Evolutionary conservation across 2,797 vertebrate species (phyloP), one percentile per base, ranked within the genome.

Genomic region (Macrochelys suwanniensis): DNA sequence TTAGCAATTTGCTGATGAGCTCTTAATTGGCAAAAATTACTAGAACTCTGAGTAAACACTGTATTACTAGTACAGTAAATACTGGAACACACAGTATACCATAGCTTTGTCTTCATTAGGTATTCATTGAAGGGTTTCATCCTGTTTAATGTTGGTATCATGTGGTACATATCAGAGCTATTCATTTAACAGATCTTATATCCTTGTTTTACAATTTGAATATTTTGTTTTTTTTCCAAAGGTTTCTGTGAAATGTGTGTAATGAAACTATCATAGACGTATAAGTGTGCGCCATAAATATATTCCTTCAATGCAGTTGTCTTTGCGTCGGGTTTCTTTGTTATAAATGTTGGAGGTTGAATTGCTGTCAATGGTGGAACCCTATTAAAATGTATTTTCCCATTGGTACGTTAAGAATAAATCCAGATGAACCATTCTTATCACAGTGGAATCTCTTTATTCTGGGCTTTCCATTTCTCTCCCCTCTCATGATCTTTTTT

Each of bases 51-150:
- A 23, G 25, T 9, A 25, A 28, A 6, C 74, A 37, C 21, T 85
- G 26, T 11, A 19, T 74, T 37, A 6, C 4, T 47, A 28, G 25
- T 76, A 16, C 45, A 57, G 9, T 42, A 31, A 26, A 50, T 80
- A 37, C 56, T 3, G 51, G 71, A 86, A 37, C 19, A 19, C 8
- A 19, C 13, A 12, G 11, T 83, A n/a, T 93, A 74, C 68, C 28
- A 61, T 37, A 68, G 13, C 51, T 95, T 93, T 57, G 93, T 3
- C 37, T 94, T 89, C 57, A 57, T 88, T 91, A 84, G 26, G 47
- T 89, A 89, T 90, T 89, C 59, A 89, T 76, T 87, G 80, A 82
- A 89, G 49, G 28, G 57, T 86, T 89, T 79, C 65, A 11, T 77
- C 11, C 19, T 89, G 4, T 86, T 88, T 11, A 80, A 25, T 1